phyloP scores from a whole-genome alignment of 2,113 vertebrate genomes.

The Brachyhypopomus occidentalis region DNA sequence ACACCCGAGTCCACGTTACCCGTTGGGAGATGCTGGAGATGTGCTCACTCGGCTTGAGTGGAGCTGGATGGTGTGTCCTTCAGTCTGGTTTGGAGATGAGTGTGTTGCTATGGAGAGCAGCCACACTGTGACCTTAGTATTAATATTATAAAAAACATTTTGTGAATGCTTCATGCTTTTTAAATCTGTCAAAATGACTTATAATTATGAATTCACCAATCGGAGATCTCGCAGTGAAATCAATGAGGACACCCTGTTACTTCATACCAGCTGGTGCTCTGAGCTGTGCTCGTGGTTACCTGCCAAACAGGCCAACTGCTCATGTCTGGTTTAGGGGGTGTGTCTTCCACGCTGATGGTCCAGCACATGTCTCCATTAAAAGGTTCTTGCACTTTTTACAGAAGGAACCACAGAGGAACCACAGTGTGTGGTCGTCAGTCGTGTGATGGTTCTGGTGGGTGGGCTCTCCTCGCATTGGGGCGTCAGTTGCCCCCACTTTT shows the following conservation, averaged over 20 bases:
- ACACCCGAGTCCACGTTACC: neutral
- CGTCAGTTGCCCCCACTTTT: neutral
- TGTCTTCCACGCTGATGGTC: slow-evolving; percentile 5
- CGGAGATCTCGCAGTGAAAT: neutral
- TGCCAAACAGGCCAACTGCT: neutral
- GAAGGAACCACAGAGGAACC: slow-evolving; percentile 1
- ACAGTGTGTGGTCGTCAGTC: neutral
- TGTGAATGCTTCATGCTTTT: neutral
- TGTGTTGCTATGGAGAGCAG: neutral
- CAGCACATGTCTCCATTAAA: slow-evolving; percentile 12
- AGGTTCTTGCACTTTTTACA: slow-evolving; percentile 31
- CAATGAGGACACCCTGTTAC: neutral
- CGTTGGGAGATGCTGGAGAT: neutral
- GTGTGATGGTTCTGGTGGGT: neutral
- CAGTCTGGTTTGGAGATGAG: neutral
- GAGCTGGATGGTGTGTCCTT: neutral
- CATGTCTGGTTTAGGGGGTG: neutral
- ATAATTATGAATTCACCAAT: neutral
- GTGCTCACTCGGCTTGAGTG: neutral
- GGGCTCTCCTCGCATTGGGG: neutral
- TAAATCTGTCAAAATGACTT: neutral
- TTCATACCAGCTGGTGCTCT: neutral
- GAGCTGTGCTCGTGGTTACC: neutral
- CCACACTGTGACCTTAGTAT: no score
- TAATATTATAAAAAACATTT: neutral